Conservation (phyloP, 1,140 invertebrate genomes). For the Harpegnathos saltator region DNA sequence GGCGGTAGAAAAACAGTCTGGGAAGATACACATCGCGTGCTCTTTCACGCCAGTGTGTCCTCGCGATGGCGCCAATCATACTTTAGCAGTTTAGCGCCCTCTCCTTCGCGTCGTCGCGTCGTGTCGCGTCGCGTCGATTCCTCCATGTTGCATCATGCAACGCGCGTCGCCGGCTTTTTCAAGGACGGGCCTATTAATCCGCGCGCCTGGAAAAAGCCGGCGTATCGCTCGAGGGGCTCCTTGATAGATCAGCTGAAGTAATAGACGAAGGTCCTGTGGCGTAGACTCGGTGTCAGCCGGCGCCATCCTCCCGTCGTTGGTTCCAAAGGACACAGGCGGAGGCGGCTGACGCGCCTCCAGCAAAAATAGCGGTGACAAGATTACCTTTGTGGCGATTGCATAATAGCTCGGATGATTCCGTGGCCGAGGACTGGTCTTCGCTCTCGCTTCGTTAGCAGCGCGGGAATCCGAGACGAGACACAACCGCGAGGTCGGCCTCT, state of each 20-base stretch:
- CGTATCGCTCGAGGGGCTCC: conserved; percentile 3
- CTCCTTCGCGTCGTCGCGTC: neutral
- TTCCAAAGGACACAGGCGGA: neutral
- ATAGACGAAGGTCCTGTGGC: conserved; percentile 26
- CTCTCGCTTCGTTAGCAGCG: conserved; percentile 59
- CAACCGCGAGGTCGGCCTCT: conserved; percentile 30
- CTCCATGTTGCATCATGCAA: conserved; percentile 10
- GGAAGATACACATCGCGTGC: neutral
- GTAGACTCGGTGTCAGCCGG: conserved; percentile 7
- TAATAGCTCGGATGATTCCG: conserved; percentile 61
- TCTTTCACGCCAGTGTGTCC: neutral
- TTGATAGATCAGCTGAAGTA: conserved; percentile 11
- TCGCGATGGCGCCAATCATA: neutral
- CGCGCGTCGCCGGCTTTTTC: neutral
- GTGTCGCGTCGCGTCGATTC: neutral
- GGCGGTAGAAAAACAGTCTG: neutral
- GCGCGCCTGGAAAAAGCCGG: conserved; percentile 17
- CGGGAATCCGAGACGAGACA: conserved; percentile 25
- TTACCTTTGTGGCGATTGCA: conserved; percentile 49
- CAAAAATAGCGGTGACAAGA: conserved; percentile 63
- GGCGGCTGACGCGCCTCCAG: conserved; percentile 4
- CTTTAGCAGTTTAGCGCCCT: conserved; percentile 15
- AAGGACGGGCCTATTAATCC: conserved; percentile 36
- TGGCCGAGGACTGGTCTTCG: conserved; percentile 50
- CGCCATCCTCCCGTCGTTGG: conserved; percentile 28